phyloP scores from a whole-genome alignment of 2,888 invertebrate species.

The Sturmia bella region DNA sequence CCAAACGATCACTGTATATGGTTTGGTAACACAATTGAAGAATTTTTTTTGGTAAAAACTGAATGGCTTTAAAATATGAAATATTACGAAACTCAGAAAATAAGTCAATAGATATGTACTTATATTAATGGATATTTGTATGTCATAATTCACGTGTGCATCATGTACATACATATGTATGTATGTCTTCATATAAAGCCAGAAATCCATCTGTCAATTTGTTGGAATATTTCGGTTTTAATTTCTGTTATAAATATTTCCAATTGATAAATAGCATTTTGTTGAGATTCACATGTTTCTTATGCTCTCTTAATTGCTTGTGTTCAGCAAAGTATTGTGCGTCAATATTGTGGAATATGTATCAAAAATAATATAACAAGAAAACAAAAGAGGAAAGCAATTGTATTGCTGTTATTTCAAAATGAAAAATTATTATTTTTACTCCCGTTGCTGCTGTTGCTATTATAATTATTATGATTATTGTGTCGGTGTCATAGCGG shows the following conservation, averaged over 20 bases:
- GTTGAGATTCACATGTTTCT: constrained; percentile 22
- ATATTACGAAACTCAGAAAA: too few species aligned
- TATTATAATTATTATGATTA: constrained; percentile 73
- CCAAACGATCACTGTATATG: too few species aligned
- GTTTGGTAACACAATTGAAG: too few species aligned
- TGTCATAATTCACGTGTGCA: too few species aligned
- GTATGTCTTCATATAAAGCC: too few species aligned
- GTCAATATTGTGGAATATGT: constrained; percentile 68
- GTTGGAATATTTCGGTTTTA: neutral
- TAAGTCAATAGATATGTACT: too few species aligned
- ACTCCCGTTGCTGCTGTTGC: constrained; percentile 45
- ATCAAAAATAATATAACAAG: neutral
- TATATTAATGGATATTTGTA: neutral
- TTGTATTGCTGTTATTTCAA: constrained; percentile 35
- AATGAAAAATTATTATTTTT: constrained; percentile 39
- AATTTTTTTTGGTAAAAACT: too few species aligned
- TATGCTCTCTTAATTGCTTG: constrained; percentile 51
- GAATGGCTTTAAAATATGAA: too few species aligned
- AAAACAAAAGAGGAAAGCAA: constrained; percentile 37
- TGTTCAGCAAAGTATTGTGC: constrained; percentile 64
- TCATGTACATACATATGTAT: neutral
- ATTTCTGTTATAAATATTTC: constrained; percentile 43
- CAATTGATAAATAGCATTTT: constrained; percentile 50
- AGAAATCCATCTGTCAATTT: neutral
- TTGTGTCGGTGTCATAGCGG: constrained; percentile 71